These are phyloP conservation scores for Pseudomugil gertrudae DNA, from an alignment of 2,797 vertebrate species.

Conservation along the genomic window DNA sequence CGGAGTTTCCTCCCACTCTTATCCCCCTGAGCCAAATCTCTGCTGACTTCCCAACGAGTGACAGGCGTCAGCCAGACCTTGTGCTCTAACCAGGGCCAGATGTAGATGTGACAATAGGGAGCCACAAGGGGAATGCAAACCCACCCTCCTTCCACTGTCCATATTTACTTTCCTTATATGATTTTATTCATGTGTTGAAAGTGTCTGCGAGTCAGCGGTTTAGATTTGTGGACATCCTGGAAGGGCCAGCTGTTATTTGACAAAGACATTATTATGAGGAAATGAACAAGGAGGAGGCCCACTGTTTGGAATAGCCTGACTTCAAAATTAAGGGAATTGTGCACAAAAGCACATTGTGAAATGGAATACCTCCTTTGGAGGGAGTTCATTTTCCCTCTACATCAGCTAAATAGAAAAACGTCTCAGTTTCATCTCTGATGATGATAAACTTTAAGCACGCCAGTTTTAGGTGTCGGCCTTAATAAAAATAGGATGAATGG, in stretches of 20 bases:
- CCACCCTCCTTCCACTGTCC: slow-evolving; percentile 47
- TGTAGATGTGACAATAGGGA: slow-evolving; percentile 91
- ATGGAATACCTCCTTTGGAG: slow-evolving; percentile 67
- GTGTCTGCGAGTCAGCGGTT: slow-evolving; percentile 71
- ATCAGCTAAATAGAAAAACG: slow-evolving; percentile 54
- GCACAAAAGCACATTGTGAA: slow-evolving; percentile 79
- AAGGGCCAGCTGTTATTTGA: slow-evolving; percentile 75
- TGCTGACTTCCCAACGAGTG: slow-evolving; percentile 88
- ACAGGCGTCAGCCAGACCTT: slow-evolving; percentile 89
- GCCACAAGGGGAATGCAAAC: slow-evolving; percentile 77
- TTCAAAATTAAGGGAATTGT: slow-evolving; percentile 54
- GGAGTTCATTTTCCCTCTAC: slow-evolving; percentile 41
- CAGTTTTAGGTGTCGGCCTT: slow-evolving; percentile 54
- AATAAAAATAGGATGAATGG: slow-evolving; percentile 52
- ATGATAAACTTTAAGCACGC: slow-evolving; percentile 60
- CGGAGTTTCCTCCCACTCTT: slow-evolving; percentile 88
- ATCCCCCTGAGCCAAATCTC: slow-evolving; percentile 93
- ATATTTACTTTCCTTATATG: slow-evolving; percentile 83
- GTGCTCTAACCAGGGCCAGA: slow-evolving; percentile 92
- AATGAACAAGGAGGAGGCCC: slow-evolving; percentile 76
- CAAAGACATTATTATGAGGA: slow-evolving; percentile 83
- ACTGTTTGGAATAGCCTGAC: slow-evolving; percentile 67
- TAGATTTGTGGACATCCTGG: slow-evolving; percentile 75
- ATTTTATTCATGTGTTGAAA: slow-evolving; percentile 70
- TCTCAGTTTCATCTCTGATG: slow-evolving; percentile 62